These are phyloP conservation scores for Eurypyga helias DNA, from an alignment of 2,113 vertebrate genomes.

Conservation along the genomic window DNA sequence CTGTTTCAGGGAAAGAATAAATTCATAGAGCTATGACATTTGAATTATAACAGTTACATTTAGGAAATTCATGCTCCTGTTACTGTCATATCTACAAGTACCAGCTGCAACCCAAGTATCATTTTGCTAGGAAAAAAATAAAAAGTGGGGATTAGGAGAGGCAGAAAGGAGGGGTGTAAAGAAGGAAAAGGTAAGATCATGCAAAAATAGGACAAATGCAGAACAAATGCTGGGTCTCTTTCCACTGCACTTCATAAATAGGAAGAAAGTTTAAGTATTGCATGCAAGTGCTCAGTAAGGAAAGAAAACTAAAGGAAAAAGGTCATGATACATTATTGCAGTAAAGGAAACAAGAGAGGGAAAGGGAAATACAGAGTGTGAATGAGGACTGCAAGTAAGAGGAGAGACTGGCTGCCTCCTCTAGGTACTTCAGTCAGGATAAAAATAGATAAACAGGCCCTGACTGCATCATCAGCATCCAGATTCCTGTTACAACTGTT, in stretches of 20 bases:
- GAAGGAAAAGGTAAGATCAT: not conserved
- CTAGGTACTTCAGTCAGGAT: not conserved
- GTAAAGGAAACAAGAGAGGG: not conserved
- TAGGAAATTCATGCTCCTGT: not conserved
- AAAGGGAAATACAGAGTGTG: not conserved
- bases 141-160: not conserved
- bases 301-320: not conserved
- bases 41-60: not conserved
- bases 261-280: not conserved
- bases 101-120: not conserved
- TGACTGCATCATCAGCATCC: conserved; percentile 3
- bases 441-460: conserved; percentile 25
- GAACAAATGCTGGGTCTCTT: not conserved
- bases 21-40: not conserved
- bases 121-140: not conserved
- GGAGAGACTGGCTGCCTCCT: not conserved
- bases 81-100: not conserved
- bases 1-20: not conserved
- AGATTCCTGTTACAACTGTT: conserved; percentile 12
- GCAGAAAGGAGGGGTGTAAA: not conserved
- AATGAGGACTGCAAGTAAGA: not conserved
- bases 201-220: not conserved
- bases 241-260: not conserved
- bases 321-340: not conserved
- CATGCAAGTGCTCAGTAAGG: not conserved